Base-by-base conservation (phyloP, 1,140 invertebrate genomes). In the Drosophila arawakana region DNA sequence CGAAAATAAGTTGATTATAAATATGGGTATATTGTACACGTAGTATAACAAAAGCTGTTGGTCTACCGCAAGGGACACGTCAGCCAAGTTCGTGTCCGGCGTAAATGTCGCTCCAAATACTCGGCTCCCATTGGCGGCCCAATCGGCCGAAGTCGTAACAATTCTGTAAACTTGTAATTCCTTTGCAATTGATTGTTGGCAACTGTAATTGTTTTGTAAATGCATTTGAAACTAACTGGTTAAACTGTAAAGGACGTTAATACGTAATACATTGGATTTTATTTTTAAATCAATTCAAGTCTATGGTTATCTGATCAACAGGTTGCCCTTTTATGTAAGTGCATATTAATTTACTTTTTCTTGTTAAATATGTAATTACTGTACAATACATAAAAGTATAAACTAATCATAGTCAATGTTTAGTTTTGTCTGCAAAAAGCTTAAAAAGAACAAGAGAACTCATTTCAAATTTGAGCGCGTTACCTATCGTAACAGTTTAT, bases 51-150 rank as follows among this genome's bases (percentile, higher is more conserved):
- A 34, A 41, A 34, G 35, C 30, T 18, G 21, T 11, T 63, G 47
- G 34, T 0, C 55, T 25, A 59, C 8, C 39, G 46, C 25, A 73
- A 73, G 46, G 74, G 74, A 76, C 74, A 76, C 74, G 74, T 76
- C 74, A 76, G 69, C 62, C 18, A 11, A 58, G 44, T 46, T 60
- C 1, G 35, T 15, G 46, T 58, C 13, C 37, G 37, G 7, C 5
- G n/a, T 43, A 43, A 63, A 46, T 47, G 43, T 58, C 44, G 46
- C 15, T 25, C 66, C 13, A 61, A 30, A 11, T 54, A 35, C 15
- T n/a, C 39, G 49, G 34, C 34, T 9, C 21, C 13, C 52, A 37
- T 37, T 65, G 37, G n/a, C 39, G 39, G 39, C 15, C 67, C 25
- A 30, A 18, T 47, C 39, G 37, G 30, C 7, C 30, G 50, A 21